Evolutionary conservation across 2,888 invertebrate species (phyloP).

Genomic region (Lasius fuliginosus): DNA sequence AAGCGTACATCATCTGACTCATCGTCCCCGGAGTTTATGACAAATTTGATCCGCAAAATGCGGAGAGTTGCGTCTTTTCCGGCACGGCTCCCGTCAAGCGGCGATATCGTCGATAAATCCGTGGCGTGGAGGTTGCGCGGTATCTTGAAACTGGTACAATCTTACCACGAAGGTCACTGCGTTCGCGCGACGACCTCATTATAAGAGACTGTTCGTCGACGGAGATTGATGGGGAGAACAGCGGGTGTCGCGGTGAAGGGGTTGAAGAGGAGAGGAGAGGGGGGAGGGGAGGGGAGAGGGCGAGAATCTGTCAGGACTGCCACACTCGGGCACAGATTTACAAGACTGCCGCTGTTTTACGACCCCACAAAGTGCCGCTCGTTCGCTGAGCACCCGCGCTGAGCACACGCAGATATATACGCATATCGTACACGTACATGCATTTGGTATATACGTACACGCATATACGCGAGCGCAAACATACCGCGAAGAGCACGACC

Average conservation of each 20-base stretch:
- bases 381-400: conserved; percentile 59
- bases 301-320: conserved; percentile 82
- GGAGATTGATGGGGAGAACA: conserved; percentile 26
- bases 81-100: conserved; percentile 3
- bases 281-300: conserved; percentile 70
- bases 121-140: conserved; percentile 24
- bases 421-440: background rate
- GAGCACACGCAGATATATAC: conserved; percentile 1
- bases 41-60: conserved; percentile 34
- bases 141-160: conserved; percentile 56
- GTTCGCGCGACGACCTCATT: conserved; percentile 63
- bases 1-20: conserved; percentile 44
- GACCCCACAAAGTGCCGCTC: conserved; percentile 85
- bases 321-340: conserved; percentile 84
- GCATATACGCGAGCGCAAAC: background rate
- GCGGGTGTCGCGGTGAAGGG: conserved; percentile 7
- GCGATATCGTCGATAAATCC: conserved; percentile 31
- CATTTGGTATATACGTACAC: conserved; percentile 30
- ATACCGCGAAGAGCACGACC: conserved; percentile 11
- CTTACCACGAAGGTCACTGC: conserved; percentile 59
- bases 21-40: conserved; percentile 11
- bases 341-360: conserved; percentile 85
- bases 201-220: conserved; percentile 55
- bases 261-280: conserved; percentile 59
- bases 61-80: conserved; percentile 31